Evolutionary conservation across 2,113 vertebrate species (phyloP), one percentile per base, ranked within the genome.

Genomic region (Melanerpes aurifrons): DNA sequence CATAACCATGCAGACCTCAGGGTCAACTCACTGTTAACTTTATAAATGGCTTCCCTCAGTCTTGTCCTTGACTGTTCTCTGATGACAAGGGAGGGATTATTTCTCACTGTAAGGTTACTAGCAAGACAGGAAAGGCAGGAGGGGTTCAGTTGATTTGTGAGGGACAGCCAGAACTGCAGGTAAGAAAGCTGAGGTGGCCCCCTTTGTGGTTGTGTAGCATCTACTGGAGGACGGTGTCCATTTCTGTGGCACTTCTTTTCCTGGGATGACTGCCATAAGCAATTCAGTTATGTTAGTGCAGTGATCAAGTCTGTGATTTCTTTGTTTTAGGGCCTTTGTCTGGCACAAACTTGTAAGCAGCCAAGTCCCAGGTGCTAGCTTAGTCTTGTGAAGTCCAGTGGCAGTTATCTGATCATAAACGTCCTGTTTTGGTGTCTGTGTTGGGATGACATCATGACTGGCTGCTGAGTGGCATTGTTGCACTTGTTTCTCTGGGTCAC

Each of bases 1-100:
- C 0, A 1, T 57, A 71, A 57, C 59, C 18, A 3, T 5, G 21
- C 1, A 1, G 37, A 56, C 28, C 18, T 7, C 4, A 18, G 43
- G 31, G 15, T 21, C 28, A 50, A n/a, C n/a, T 35, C 24, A 16
- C 53, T 21, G 12, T 50, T 31, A 10, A 48, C 31, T 63, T 64
- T 74, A 4, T 69, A 57, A 58, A 47, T 14, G 15, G 4, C 40
- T 63, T 15, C 69, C 32, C 29, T 17, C 15, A 5, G 29, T 15
- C 7, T 57, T 17, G 9, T 61, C 40, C 17, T 70, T 70, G 50
- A 12, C 43, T 57, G 6, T n/a, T 56, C 40, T 45, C 2, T 64
- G 29, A n/a, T 28, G 43, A 17, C 32, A 14, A 15, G 2, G 7
- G 12, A 31, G 43, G 29, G 32, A 31, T 71, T 71, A 15, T 66